A percentile compares a stretch with the other conserved stretches of the same genome.
phyloP scores from a whole-genome alignment of 2,113 vertebrate genomes.

The Coptodon rendalli region DNA sequence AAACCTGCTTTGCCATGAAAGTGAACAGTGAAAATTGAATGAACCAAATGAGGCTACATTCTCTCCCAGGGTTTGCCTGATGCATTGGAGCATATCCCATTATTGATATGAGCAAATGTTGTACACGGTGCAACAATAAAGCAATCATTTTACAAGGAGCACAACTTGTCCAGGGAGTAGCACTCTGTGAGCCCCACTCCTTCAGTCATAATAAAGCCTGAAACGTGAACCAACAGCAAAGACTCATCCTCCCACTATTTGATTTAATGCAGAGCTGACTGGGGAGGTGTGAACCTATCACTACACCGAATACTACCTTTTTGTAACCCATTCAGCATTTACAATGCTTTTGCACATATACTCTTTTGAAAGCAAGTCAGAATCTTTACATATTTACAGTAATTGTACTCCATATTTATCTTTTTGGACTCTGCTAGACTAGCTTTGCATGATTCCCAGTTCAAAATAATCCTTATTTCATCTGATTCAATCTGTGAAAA shows the following conservation, averaged over 20 bases:
- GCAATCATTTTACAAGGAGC: slow-evolving; percentile 26
- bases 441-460: not conserved
- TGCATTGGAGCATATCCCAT: slow-evolving; percentile 42
- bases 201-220: not conserved
- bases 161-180: slow-evolving; percentile 30
- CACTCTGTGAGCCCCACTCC: slow-evolving; percentile 7
- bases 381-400: not conserved
- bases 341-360: not conserved
- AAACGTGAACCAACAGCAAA: not conserved
- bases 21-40: slow-evolving; percentile 21
- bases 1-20: slow-evolving; percentile 18
- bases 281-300: not conserved
- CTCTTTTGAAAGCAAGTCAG: not conserved
- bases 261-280: not conserved
- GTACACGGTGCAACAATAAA: slow-evolving; percentile 46
- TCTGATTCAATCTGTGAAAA: not conserved
- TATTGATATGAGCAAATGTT: slow-evolving; percentile 54
- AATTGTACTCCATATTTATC: not conserved
- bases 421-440: not conserved
- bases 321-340: not conserved
- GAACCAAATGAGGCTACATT: slow-evolving; percentile 40
- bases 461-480: not conserved
- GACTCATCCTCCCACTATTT: not conserved
- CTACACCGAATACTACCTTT: not conserved
- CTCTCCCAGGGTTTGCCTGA: slow-evolving; percentile 37